Conservation (phyloP, 2,888 invertebrate genomes). For the Periphyllus acericola region DNA sequence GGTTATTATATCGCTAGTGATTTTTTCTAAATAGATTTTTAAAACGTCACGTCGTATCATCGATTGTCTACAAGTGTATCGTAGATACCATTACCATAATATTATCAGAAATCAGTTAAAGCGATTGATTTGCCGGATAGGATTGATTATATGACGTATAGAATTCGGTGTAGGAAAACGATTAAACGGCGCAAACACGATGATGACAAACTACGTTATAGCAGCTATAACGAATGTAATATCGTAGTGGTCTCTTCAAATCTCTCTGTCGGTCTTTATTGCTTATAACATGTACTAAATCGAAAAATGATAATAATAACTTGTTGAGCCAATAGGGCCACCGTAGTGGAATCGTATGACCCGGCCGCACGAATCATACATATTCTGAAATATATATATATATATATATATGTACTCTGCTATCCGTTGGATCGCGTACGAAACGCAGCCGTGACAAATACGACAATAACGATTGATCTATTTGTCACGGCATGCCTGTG, state of each 20-base stretch:
- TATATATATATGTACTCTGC: background rate
- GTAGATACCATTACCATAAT: too few relatives aligned
- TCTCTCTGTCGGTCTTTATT: background rate
- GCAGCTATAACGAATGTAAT: too few relatives aligned
- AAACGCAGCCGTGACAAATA: constrained; percentile 50
- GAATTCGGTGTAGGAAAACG: too few relatives aligned
- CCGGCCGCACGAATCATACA: constrained; percentile 18
- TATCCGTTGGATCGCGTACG: constrained; percentile 24
- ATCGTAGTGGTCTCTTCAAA: too few relatives aligned
- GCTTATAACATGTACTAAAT: background rate
- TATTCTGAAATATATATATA: background rate
- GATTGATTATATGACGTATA: too few relatives aligned
- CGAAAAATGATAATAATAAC: constrained; percentile 21
- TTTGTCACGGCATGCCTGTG: constrained; percentile 59
- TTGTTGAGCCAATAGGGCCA: constrained; percentile 48
- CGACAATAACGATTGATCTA: constrained; percentile 59
- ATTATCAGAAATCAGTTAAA: too few relatives aligned
- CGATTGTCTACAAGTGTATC: too few relatives aligned
- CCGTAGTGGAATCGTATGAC: constrained; percentile 59
- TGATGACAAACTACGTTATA: too few relatives aligned
- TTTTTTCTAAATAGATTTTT: background rate
- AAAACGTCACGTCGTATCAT: too few relatives aligned
- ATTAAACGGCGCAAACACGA: background rate
- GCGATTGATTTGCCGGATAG: too few relatives aligned
- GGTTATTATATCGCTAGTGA: background rate